Evolutionary conservation across 1,140 invertebrate genomes (phyloP).

Genomic region (Hetaerina americana): DNA sequence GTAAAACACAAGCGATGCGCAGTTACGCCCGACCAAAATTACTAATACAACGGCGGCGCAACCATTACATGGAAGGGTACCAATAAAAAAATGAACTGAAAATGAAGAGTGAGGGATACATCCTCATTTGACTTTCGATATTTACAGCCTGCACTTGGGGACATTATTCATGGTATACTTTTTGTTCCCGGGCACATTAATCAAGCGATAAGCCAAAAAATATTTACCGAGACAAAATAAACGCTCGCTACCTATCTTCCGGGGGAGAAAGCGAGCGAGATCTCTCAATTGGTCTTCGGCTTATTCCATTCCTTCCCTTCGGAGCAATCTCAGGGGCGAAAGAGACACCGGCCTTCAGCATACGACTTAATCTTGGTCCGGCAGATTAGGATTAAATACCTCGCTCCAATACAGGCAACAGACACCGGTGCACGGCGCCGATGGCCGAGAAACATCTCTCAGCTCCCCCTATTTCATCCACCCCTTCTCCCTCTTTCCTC

Average conservation of each 20-base stretch:
- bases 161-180: too few relatives aligned
- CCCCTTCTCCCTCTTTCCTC: background rate
- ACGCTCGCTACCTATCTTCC: background rate
- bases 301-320: background rate
- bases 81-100: too few relatives aligned
- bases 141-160: too few relatives aligned
- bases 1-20: too few relatives aligned
- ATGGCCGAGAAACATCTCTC: background rate
- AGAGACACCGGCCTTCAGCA: background rate
- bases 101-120: too few relatives aligned
- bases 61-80: too few relatives aligned
- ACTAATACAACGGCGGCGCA: too few relatives aligned
- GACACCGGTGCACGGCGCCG: background rate
- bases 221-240: background rate
- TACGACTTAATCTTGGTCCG: background rate
- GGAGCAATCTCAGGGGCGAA: background rate
- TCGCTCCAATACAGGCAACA: background rate
- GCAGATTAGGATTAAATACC: background rate
- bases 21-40: too few relatives aligned
- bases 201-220: background rate
- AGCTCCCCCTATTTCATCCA: background rate
- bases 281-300: background rate
- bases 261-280: background rate
- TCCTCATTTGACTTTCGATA: too few relatives aligned
- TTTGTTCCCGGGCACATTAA: background rate